phyloP scores from a whole-genome alignment of 2,113 vertebrate species.

The Passer montanus region DNA sequence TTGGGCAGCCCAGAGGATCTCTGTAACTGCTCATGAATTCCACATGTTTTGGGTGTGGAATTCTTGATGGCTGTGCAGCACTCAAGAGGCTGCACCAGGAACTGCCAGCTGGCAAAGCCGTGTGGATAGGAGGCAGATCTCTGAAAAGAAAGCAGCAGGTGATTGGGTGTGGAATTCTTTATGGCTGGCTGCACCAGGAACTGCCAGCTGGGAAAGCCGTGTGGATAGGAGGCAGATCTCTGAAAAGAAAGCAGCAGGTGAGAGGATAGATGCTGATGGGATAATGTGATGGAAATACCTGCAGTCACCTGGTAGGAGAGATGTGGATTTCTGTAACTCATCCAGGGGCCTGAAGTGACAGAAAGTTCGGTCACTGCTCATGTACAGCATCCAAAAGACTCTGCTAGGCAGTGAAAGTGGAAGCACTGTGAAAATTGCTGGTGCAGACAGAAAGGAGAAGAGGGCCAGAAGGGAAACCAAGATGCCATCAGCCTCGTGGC shows the following conservation, averaged over 20 bases:
- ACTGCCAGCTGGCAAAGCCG: neutral
- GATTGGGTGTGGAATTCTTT: neutral
- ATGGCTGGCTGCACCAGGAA: neutral
- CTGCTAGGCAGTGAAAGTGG: neutral
- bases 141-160: neutral
- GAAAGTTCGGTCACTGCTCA: neutral
- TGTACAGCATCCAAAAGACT: neutral
- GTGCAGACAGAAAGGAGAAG: neutral
- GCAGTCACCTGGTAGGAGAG: neutral
- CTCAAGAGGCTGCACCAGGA: neutral
- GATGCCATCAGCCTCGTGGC: neutral
- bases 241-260: neutral
- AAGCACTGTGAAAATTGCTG: neutral
- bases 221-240: neutral
- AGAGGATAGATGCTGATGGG: neutral
- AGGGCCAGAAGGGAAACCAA: neutral
- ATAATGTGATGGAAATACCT: neutral
- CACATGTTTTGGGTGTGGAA: neutral
- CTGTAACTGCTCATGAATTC: neutral
- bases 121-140: neutral
- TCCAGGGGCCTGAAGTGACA: neutral
- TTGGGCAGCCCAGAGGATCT: neutral
- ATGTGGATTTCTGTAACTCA: neutral
- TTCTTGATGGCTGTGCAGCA: neutral
- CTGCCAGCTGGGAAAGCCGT: neutral